Percentiles rank a stretch among this genome's conserved stretches.
Evolutionary conservation across 2,113 vertebrate species (phyloP).

Genomic region (Cottus gobio): DNA sequence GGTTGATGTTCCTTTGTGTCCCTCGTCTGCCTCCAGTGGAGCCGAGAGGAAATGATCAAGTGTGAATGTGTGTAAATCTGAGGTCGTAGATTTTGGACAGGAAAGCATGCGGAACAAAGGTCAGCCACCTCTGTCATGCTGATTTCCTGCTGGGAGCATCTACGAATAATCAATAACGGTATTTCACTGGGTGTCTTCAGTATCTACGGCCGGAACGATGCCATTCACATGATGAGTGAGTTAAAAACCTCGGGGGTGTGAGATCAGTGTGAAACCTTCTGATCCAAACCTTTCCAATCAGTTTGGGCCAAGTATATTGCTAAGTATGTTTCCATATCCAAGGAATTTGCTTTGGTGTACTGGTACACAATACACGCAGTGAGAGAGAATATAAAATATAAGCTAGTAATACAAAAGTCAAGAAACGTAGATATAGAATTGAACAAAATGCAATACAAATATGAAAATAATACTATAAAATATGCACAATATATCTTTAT

Average conservation of each 20-base stretch:
- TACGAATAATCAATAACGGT: not conserved
- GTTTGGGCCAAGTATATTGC: not conserved
- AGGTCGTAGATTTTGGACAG: not conserved
- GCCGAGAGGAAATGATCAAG: constrained; percentile 4
- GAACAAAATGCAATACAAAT: not conserved
- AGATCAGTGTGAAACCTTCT: not conserved
- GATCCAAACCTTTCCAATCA: not conserved
- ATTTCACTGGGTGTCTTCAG: not conserved
- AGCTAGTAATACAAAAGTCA: not conserved
- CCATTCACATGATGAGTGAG: not conserved
- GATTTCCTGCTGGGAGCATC: not conserved
- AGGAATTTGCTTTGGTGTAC: too few species aligned
- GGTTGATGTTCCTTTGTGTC: constrained; percentile 7
- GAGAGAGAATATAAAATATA: not conserved
- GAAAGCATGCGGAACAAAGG: not conserved
- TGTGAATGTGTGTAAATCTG: constrained; percentile 21
- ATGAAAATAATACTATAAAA: not conserved
- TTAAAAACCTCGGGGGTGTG: not conserved
- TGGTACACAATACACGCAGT: not conserved
- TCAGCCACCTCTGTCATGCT: not conserved
- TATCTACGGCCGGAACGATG: not conserved
- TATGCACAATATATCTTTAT: not conserved
- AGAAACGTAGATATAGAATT: not conserved
- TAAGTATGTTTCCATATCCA: too few species aligned
- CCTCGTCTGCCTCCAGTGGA: not conserved